A percentile compares a stretch with the other conserved stretches of the same genome.
Evolutionary conservation across 2,797 vertebrate genomes (phyloP).

Genomic region (Chelidonichthys spinosus): DNA sequence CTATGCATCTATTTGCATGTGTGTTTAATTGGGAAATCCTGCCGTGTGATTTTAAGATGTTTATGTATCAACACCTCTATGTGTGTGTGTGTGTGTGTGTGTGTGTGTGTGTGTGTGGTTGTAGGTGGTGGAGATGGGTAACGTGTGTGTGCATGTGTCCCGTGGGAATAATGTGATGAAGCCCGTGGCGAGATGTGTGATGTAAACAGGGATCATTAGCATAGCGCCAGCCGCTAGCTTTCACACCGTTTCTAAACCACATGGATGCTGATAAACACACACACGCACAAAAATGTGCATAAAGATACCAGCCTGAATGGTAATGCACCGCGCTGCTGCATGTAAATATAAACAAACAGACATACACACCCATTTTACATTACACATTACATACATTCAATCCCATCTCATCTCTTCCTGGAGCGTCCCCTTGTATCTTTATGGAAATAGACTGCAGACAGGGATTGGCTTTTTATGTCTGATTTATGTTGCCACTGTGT

Average conservation of each 20-base stretch:
- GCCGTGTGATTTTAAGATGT: conserved; percentile 24
- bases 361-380: conserved; percentile 52
- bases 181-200: conserved; percentile 70
- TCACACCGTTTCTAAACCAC: conserved; percentile 63
- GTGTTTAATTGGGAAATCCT: conserved; percentile 23
- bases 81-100: not conserved
- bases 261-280: conserved; percentile 57
- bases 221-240: conserved; percentile 60
- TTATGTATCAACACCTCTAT: conserved; percentile 24
- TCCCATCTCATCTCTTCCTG: conserved; percentile 54
- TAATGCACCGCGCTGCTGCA: conserved; percentile 35
- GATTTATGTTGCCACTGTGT: conserved; percentile 64
- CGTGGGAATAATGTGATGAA: conserved; percentile 61
- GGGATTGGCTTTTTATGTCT: conserved; percentile 73
- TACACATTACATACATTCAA: conserved; percentile 59
- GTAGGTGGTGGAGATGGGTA: conserved; percentile 3
- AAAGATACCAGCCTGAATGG: conserved; percentile 28
- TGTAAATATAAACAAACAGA: conserved; percentile 43
- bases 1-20: conserved; percentile 32
- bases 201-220: conserved; percentile 79
- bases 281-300: conserved; percentile 25
- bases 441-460: conserved; percentile 83
- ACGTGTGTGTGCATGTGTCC: conserved; percentile 18
- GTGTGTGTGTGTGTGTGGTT: conserved; percentile 16
- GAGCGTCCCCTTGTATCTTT: conserved; percentile 70